A percentile compares a stretch with the other conserved stretches of the same genome.
These are phyloP conservation scores for Dendropsophus ebraccatus DNA, from an alignment of 2,113 vertebrate genomes.

Conservation along the genomic window DNA sequence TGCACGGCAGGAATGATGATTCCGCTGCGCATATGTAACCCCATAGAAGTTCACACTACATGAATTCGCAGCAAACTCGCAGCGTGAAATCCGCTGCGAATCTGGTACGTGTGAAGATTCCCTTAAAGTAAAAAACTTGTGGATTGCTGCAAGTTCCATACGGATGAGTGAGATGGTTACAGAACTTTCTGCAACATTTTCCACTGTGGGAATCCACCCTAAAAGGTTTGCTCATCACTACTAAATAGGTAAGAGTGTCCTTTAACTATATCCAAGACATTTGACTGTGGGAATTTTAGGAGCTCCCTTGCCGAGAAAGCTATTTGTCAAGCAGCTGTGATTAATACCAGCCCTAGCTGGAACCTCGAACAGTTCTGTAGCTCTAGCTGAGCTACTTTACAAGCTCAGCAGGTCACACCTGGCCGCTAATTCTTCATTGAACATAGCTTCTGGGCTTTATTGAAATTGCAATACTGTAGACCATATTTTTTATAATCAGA, in stretches of 20 bases:
- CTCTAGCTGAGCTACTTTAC: conserved; percentile 25
- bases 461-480: background rate
- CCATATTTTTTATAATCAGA: background rate
- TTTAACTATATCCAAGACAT: conserved; percentile 17
- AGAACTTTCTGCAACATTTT: too few species aligned
- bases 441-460: background rate
- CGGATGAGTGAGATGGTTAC: too few species aligned
- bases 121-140: too few species aligned
- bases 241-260: background rate
- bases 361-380: conserved; percentile 1
- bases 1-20: too few species aligned
- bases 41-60: too few species aligned
- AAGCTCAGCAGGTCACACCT: conserved; percentile 40
- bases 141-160: too few species aligned
- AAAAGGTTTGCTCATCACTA: background rate
- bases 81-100: too few species aligned
- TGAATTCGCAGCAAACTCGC: too few species aligned
- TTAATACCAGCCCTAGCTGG: conserved; percentile 23
- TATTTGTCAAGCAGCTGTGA: conserved; percentile 37
- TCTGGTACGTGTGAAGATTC: too few species aligned
- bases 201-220: too few species aligned
- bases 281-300: conserved; percentile 1
- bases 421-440: conserved; percentile 10
- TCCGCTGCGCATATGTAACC: too few species aligned
- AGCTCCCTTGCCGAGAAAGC: conserved; percentile 24